Percentiles rank a stretch among this genome's conserved stretches.
These are phyloP conservation scores for Rhadina sibilatrix DNA, from an alignment of 2,113 vertebrate species.

Conservation along the genomic window DNA sequence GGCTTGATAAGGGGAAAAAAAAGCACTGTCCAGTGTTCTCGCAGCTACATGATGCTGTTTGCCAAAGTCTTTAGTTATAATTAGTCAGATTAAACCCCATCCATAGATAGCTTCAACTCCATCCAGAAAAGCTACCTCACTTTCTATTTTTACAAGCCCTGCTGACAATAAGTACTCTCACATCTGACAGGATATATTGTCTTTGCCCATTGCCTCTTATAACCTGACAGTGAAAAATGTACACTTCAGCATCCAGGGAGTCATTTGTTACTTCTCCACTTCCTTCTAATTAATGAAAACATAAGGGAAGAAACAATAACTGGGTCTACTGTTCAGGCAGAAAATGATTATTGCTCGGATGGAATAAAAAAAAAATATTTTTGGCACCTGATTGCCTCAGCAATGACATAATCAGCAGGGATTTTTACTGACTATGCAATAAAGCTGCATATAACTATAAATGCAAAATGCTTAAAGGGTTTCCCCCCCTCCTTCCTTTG, in stretches of 20 bases:
- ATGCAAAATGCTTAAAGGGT: conserved; percentile 34
- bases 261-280: conserved; percentile 45
- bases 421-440: conserved; percentile 69
- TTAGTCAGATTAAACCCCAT: conserved; percentile 49
- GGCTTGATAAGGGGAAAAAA: background rate
- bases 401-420: conserved; percentile 68
- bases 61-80: conserved; percentile 59
- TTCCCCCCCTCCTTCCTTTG: background rate
- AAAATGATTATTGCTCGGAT: conserved; percentile 48
- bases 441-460: conserved; percentile 31
- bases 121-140: conserved; percentile 63
- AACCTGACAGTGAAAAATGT: conserved; percentile 73
- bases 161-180: conserved; percentile 67
- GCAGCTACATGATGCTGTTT: conserved; percentile 31
- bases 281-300: conserved; percentile 68
- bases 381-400: conserved; percentile 63
- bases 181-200: conserved; percentile 63
- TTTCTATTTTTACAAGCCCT: conserved; percentile 66
- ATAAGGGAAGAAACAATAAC: conserved; percentile 60
- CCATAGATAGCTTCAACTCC: conserved; percentile 50
- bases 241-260: conserved; percentile 52
- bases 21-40: conserved; percentile 9
- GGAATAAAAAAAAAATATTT: conserved; percentile 40
- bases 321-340: conserved; percentile 31
- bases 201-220: conserved; percentile 66